Base-by-base conservation (phyloP, 2,797 vertebrate species). In the Threskiornis aethiopicus region DNA sequence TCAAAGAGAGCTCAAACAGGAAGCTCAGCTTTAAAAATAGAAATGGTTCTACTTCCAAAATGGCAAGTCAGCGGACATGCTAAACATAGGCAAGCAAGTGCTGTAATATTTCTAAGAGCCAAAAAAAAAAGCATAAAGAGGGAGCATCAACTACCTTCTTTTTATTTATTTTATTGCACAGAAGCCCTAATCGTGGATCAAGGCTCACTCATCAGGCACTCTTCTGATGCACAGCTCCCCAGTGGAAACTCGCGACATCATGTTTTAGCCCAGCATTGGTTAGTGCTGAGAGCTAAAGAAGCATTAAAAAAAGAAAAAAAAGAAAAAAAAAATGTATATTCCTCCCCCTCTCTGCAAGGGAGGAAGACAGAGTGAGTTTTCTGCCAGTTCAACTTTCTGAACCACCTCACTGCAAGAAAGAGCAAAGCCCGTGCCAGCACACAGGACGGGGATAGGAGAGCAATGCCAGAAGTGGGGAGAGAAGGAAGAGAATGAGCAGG, bases 21-120 rank as follows among this genome's bases (percentile, higher is more conserved):
- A 97, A 96, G 94, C 94, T 93, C 82, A 61, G 46, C 79, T 96
- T 94, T 94, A 96, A 97, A 92, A 95, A 94, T 96, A 97, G 95
- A 94, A 91, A 55, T 37, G 89, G 79, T 77, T 97, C 61, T 57
- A 75, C 94, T 95, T 94, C 92, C 92, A 96, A 96, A 96, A 81
- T 89, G 89, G 87, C 92, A 95, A 96, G 96, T 93, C 92, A 96
- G 94, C 64, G 7, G 96, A 94, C 92, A 4, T 81, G 84, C 94
- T 96, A 96, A 96, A 94, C 91, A 92, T 69, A 94, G 89, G 94
- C 87, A 64, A 69, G 47, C 5, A 9, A 59, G 28, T 61, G 76
- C 75, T 91, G 55, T 13, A 86, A 54, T 72, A 89, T 71, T 92
- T 94, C 49, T 88, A 69, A 42, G 54, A 91, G 44, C 6, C 16